Conservation (phyloP, 2,888 invertebrate genomes). For the Machimus atricapillus region DNA sequence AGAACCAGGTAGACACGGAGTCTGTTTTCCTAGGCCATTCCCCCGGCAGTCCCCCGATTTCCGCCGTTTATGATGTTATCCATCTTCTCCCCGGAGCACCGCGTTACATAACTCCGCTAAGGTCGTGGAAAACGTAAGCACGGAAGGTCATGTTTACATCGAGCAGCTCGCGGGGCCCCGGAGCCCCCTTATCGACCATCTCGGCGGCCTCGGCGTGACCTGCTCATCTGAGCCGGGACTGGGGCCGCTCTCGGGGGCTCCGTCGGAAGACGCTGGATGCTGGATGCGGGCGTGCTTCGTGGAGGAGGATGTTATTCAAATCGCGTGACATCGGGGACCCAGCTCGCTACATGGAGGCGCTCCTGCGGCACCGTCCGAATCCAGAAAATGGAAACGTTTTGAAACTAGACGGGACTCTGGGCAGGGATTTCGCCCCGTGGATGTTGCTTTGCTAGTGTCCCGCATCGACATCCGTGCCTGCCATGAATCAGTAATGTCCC, state of each 20-base stretch:
- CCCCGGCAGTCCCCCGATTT: neutral
- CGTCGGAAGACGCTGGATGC: neutral
- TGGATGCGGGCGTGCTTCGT: neutral
- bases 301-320: neutral
- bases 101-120: neutral
- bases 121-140: neutral
- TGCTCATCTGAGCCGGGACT: neutral
- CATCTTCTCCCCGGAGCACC: neutral
- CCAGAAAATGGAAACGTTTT: neutral
- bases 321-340: neutral
- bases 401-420: neutral
- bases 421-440: neutral
- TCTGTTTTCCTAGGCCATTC: neutral
- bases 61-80: neutral
- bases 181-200: neutral
- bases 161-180: neutral
- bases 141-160: conserved; percentile 23
- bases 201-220: neutral
- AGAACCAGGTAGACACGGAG: neutral
- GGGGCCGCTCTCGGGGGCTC: neutral
- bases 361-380: neutral
- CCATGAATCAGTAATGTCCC: conserved; percentile 4
- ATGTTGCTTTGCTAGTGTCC: neutral
- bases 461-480: neutral
- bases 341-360: neutral